Evolutionary conservation across 1,140 invertebrate genomes (phyloP).

Genomic region (Ostrea edulis): DNA sequence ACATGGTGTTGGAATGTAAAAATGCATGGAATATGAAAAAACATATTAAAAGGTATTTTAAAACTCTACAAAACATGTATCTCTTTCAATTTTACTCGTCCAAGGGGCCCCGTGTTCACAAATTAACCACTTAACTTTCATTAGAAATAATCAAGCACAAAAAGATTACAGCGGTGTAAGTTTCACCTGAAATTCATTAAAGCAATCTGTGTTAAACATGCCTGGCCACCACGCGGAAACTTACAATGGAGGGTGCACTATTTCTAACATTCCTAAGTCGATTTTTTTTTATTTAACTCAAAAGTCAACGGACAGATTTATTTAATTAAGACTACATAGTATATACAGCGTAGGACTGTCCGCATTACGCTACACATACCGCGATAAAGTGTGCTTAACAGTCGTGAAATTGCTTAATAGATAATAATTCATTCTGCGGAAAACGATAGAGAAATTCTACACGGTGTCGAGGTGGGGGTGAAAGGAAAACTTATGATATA

Average conservation of each 20-base stretch:
- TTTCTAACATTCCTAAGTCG: background rate
- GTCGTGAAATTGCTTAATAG: slow-evolving; percentile 9
- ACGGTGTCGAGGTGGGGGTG: background rate
- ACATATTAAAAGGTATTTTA: too few relatives aligned
- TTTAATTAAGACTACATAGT: background rate
- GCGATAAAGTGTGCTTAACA: background rate
- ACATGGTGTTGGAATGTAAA: too few relatives aligned
- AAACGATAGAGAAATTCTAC: background rate
- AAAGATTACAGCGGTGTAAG: background rate
- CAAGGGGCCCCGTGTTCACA: background rate
- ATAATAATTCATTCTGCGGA: background rate
- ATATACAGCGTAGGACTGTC: background rate
- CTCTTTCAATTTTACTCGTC: background rate
- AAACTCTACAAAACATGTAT: background rate
- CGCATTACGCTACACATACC: background rate
- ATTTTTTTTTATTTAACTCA: background rate
- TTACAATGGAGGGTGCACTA: background rate
- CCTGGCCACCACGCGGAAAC: background rate
- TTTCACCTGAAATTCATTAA: background rate
- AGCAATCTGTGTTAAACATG: background rate
- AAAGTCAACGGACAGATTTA: background rate
- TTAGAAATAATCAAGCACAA: slow-evolving; percentile 3
- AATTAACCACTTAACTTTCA: slow-evolving; percentile 2
- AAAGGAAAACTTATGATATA: background rate
- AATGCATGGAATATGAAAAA: too few relatives aligned